These are phyloP conservation scores for Monopterus albus DNA, from an alignment of 2,113 vertebrate species.

Conservation along the genomic window DNA sequence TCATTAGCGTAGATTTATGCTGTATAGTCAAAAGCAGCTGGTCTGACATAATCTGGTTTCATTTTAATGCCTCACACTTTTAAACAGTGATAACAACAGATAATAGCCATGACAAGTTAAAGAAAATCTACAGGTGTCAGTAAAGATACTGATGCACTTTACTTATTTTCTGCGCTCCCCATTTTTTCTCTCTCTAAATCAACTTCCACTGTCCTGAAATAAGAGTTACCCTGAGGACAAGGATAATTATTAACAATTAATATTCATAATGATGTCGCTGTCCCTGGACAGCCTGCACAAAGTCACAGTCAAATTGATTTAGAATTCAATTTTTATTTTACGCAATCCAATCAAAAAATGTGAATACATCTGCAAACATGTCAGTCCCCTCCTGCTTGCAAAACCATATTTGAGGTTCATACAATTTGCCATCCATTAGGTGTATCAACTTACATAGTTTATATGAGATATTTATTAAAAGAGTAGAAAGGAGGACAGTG, in stretches of 20 bases:
- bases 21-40: slow-evolving; percentile 76
- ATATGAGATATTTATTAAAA: slow-evolving; percentile 11
- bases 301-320: slow-evolving; percentile 79
- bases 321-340: slow-evolving; percentile 81
- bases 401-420: slow-evolving; percentile 54
- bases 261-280: slow-evolving; percentile 82
- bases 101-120: slow-evolving; percentile 66
- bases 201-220: slow-evolving; percentile 72
- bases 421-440: slow-evolving; percentile 31
- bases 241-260: slow-evolving; percentile 85
- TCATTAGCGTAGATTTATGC: no score
- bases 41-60: slow-evolving; percentile 79
- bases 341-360: slow-evolving; percentile 81
- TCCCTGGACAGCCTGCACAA: slow-evolving; percentile 76
- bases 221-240: slow-evolving; percentile 76
- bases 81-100: slow-evolving; percentile 62
- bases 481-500: slow-evolving; percentile 2
- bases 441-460: slow-evolving; percentile 13
- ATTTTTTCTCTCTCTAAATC: slow-evolving; percentile 49
- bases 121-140: slow-evolving; percentile 54
- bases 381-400: slow-evolving; percentile 51
- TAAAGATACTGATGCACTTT: slow-evolving; percentile 37
- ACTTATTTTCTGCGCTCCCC: slow-evolving; percentile 26
- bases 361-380: slow-evolving; percentile 66
- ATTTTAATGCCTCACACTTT: slow-evolving; percentile 61